A percentile compares a stretch with the other conserved stretches of the same genome.
Evolutionary conservation across 2,797 vertebrate genomes (phyloP).

Genomic region (Vultur gryphus): DNA sequence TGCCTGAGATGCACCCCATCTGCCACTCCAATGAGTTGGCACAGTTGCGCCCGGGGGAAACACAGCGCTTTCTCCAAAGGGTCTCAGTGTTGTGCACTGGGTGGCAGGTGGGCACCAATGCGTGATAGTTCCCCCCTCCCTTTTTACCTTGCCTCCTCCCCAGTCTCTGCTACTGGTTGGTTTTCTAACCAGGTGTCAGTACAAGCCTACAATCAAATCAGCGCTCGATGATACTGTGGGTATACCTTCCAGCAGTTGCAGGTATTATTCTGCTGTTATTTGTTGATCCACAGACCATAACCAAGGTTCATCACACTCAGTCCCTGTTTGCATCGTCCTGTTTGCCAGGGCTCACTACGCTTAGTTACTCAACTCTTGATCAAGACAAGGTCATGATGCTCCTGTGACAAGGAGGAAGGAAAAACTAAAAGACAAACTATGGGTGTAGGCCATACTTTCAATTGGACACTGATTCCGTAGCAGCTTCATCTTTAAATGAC

Average conservation of each 20-base stretch:
- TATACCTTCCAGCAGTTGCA: neutral
- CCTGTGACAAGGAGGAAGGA: neutral
- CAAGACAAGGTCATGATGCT: neutral
- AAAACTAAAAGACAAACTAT: neutral
- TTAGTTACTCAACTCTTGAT: neutral
- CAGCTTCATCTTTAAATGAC: neutral
- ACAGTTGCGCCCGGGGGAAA: rapidly evolving
- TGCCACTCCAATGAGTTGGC: too few species aligned
- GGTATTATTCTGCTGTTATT: neutral
- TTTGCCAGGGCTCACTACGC: neutral
- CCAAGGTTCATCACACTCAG: neutral
- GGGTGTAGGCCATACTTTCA: neutral
- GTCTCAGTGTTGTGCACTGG: too few species aligned
- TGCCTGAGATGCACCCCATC: neutral
- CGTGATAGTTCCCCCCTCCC: rapidly evolving
- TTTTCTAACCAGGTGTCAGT: neutral
- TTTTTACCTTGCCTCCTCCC: neutral
- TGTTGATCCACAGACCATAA: neutral
- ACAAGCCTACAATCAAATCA: neutral
- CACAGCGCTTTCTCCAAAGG: neutral
- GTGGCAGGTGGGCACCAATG: rapidly evolving
- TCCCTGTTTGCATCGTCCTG: neutral
- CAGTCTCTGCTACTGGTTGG: neutral
- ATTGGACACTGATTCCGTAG: neutral
- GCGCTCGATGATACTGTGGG: rapidly evolving